Percentiles rank a stretch among this genome's conserved stretches.
These are phyloP conservation scores for Dromas ardeola DNA, from an alignment of 2,113 vertebrate genomes.

Conservation along the genomic window DNA sequence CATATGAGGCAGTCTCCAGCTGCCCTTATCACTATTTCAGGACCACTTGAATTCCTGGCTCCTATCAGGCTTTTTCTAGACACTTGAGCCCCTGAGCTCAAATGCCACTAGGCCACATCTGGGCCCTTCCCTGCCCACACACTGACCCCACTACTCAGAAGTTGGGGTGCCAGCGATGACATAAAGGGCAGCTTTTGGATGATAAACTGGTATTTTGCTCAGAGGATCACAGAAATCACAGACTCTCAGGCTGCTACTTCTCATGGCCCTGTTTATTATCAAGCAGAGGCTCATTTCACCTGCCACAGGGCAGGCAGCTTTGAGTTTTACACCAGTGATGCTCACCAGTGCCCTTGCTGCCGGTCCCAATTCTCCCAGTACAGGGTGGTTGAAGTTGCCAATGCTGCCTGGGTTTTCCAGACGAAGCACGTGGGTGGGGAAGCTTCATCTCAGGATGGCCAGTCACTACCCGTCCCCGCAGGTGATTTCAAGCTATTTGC, in stretches of 20 bases:
- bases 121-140: background rate
- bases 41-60: constrained; percentile 50
- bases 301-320: background rate
- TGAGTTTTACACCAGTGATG: background rate
- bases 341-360: background rate
- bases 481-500: background rate
- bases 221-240: background rate
- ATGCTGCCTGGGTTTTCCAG: background rate
- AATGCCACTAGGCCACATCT: constrained; percentile 24
- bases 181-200: background rate
- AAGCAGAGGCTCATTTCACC: background rate
- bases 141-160: background rate
- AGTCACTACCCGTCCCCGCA: background rate
- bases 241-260: background rate
- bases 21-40: constrained; percentile 54
- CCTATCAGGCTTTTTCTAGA: constrained; percentile 30
- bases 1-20: constrained; percentile 53
- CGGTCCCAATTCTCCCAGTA: background rate
- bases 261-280: background rate
- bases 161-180: background rate
- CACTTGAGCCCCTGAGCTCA: background rate
- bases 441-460: background rate
- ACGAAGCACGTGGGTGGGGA: background rate
- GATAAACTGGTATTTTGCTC: background rate
- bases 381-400: background rate